Conservation (phyloP, 2,797 vertebrate genomes). For the Dromococcyx pavoninus region DNA sequence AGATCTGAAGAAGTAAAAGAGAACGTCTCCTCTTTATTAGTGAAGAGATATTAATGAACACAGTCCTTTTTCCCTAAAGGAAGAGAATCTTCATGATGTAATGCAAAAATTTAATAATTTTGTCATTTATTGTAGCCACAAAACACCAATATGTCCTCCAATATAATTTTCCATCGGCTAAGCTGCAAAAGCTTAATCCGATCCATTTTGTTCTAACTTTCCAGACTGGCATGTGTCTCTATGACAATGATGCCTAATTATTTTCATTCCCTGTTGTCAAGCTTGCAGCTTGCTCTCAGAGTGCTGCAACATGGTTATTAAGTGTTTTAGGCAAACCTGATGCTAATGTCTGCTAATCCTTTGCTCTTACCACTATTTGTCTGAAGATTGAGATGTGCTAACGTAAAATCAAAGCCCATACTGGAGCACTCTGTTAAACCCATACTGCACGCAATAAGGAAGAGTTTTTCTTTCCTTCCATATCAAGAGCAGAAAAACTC, state of each 20-base stretch:
- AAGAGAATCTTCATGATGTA: not conserved
- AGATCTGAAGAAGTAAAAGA: not conserved
- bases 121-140: not conserved
- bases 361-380: not conserved
- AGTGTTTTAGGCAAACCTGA: constrained; percentile 6
- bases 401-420: not conserved
- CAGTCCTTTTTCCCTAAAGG: not conserved
- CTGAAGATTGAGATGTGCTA: not conserved
- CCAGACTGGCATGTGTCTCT: not conserved
- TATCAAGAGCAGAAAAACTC: not conserved
- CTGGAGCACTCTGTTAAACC: not conserved
- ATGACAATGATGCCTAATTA: not conserved
- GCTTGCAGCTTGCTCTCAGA: not conserved
- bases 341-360: not conserved
- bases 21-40: not conserved
- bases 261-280: not conserved
- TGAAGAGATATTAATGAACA: not conserved
- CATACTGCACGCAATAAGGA: not conserved
- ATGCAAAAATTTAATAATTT: not conserved
- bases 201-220: not conserved
- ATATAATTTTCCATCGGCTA: not conserved
- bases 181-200: not conserved
- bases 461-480: not conserved
- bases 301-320: not conserved
- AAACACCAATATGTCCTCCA: not conserved